phyloP scores from a whole-genome alignment of 2,888 invertebrate genomes.

The Salpingus planirostris region DNA sequence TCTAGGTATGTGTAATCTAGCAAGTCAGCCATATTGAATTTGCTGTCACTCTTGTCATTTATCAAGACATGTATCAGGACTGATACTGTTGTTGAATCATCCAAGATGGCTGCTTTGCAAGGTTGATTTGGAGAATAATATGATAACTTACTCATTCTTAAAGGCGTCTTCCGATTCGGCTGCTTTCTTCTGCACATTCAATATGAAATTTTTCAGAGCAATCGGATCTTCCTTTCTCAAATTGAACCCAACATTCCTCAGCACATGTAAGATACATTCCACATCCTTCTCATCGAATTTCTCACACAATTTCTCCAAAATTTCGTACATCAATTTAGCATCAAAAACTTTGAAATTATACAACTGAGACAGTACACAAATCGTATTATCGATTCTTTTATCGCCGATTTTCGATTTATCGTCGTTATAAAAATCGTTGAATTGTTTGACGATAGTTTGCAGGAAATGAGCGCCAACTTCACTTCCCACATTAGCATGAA shows the following conservation, averaged over 20 bases:
- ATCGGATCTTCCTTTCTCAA: conserved; percentile 80
- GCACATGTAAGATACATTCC: conserved; percentile 69
- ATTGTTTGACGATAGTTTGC: conserved; percentile 60
- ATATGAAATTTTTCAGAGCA: conserved; percentile 66
- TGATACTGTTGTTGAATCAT: no score
- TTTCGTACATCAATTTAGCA: conserved; percentile 67
- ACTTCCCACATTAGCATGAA: conserved; percentile 84
- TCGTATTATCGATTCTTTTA: conserved; percentile 74
- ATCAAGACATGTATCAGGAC: no score
- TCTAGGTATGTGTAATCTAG: no score
- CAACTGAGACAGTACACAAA: conserved; percentile 67
- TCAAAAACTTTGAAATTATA: conserved; percentile 88
- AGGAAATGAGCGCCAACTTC: conserved; percentile 87
- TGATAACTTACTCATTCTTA: conserved; percentile 39
- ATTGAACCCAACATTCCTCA: conserved; percentile 74
- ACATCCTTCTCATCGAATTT: conserved; percentile 69
- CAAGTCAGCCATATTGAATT: no score
- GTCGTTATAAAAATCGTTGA: conserved; percentile 49
- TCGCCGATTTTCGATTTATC: conserved; percentile 52
- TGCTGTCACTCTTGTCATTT: no score
- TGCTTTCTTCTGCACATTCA: conserved; percentile 51
- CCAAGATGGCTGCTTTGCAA: no score
- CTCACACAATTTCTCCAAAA: conserved; percentile 58
- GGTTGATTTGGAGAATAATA: no score
- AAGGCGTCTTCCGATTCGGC: conserved; percentile 24